These are phyloP conservation scores for Ptycholaimellus sp. DNA, from an alignment of 2,888 invertebrate genomes.

Conservation along the genomic window DNA sequence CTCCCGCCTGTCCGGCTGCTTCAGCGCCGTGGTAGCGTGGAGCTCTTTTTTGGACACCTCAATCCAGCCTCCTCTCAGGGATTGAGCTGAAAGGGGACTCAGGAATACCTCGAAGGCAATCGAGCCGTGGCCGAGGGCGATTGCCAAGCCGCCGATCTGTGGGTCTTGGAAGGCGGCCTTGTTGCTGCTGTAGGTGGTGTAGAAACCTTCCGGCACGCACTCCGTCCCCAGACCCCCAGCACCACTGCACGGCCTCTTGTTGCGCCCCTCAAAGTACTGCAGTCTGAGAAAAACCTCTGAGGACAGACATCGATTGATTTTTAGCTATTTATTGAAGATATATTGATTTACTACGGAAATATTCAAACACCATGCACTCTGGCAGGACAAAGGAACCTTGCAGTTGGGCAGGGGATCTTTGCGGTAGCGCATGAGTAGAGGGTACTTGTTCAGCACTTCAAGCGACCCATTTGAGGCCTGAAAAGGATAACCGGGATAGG, in stretches of 20 bases:
- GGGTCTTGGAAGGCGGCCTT: slow-evolving; percentile 65
- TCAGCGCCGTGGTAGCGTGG: slow-evolving; percentile 74
- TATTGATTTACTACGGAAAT: too few relatives aligned
- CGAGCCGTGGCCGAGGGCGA: slow-evolving; percentile 73
- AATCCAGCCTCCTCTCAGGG: too few relatives aligned
- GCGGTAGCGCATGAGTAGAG: slow-evolving; percentile 59
- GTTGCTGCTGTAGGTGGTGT: slow-evolving; percentile 27
- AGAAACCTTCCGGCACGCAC: slow-evolving; percentile 4
- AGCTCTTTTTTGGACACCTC: slow-evolving; percentile 87
- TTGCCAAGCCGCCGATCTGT: slow-evolving; percentile 78
- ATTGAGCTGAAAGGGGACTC: too few relatives aligned
- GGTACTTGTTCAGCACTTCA: slow-evolving; percentile 60
- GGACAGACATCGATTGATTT: too few relatives aligned
- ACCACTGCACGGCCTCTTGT: slow-evolving; percentile 10
- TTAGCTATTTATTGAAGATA: too few relatives aligned
- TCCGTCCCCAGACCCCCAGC: too few relatives aligned
- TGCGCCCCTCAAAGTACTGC: slow-evolving; percentile 25
- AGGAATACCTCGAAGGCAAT: slow-evolving; percentile 86
- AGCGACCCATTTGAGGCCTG: slow-evolving; percentile 46
- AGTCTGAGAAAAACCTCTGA: too few relatives aligned
- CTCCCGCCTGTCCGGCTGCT: slow-evolving; percentile 55
- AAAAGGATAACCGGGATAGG: too few relatives aligned
- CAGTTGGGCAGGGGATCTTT: slow-evolving; percentile 61
- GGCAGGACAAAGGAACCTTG: too few relatives aligned
- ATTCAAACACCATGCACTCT: too few relatives aligned